phyloP scores from a whole-genome alignment of 1,140 invertebrate genomes.

The Wiebesia pumilae region DNA sequence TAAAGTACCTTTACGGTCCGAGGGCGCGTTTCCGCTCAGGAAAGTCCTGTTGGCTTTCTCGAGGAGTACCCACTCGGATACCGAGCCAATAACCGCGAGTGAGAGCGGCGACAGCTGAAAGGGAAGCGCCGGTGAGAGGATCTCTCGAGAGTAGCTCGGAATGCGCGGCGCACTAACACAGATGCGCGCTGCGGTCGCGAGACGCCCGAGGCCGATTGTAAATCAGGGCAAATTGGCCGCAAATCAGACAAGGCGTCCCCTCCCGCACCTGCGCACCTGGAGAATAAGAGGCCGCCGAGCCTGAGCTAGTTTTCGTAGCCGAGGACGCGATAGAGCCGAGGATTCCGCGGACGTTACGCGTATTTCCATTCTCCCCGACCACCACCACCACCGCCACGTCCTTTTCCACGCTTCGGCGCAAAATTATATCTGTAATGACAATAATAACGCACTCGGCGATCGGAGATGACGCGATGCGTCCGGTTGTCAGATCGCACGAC shows the following conservation, averaged over 20 bases:
- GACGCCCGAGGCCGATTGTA: not conserved
- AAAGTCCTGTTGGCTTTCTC: not conserved
- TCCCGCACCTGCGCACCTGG: no score
- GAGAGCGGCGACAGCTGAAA: no score
- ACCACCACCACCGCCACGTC: no score
- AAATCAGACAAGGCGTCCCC: no score
- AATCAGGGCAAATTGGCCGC: not conserved
- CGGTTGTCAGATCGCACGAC: no score
- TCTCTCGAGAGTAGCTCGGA: not conserved
- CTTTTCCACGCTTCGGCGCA: not conserved
- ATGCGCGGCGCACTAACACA: no score
- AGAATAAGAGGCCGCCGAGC: not conserved
- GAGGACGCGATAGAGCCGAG: not conserved
- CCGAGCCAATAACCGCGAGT: no score
- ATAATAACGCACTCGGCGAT: not conserved
- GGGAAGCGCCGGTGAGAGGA: not conserved
- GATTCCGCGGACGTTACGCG: no score
- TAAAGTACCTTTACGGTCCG: not conserved
- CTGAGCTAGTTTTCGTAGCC: not conserved
- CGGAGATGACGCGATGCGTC: no score
- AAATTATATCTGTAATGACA: not conserved
- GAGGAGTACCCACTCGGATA: no score
- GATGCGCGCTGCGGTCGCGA: not conserved
- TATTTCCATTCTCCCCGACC: no score
- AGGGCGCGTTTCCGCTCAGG: not conserved